A percentile compares a stretch with the other conserved stretches of the same genome.
Conservation (phyloP, 1,140 invertebrate genomes). For the Latrodectus geometricus region DNA sequence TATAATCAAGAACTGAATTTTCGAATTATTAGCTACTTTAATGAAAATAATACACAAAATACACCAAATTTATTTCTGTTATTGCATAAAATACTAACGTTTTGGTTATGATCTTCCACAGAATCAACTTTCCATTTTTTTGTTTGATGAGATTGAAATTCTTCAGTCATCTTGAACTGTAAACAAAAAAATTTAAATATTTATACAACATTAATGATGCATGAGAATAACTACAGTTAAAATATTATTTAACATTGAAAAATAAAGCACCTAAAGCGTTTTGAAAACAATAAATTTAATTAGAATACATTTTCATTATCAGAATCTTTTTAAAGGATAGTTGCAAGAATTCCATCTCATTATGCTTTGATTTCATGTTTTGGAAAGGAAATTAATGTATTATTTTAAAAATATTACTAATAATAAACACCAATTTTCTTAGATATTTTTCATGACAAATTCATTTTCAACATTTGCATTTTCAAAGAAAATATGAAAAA, state of each 20-base stretch:
- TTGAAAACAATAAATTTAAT: background rate
- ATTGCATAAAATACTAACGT: background rate
- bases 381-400: background rate
- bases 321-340: too few species aligned
- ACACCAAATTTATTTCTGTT: background rate
- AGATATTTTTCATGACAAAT: too few species aligned
- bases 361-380: background rate
- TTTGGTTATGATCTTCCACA: background rate
- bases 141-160: constrained; percentile 2
- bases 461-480: too few species aligned
- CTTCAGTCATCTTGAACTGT: constrained; percentile 26
- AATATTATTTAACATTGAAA: background rate
- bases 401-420: too few species aligned
- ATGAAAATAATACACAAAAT: background rate
- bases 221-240: background rate
- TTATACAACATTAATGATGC: background rate
- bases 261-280: background rate
- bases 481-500: too few species aligned
- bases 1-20: too few species aligned
- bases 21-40: too few species aligned
- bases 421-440: too few species aligned
- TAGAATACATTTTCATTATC: too few species aligned
- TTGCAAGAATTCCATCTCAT: background rate
- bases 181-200: background rate
- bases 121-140: background rate